These are phyloP conservation scores for Paratilapia polleni DNA, from an alignment of 2,113 vertebrate species.

Conservation along the genomic window DNA sequence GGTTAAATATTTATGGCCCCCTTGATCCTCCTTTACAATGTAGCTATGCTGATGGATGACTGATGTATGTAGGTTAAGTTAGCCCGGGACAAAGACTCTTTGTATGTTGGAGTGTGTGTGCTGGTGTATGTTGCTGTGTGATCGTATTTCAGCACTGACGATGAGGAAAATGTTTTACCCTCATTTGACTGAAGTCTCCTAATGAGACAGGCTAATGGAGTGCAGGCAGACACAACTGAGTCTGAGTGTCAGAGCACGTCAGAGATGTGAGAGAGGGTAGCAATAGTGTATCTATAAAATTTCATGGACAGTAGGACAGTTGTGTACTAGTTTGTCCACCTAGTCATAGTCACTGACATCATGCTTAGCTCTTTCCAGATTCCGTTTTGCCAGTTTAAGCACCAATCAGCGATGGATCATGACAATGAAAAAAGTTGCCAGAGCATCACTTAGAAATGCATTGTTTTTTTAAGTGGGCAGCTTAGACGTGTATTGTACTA, in stretches of 20 bases:
- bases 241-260: background rate
- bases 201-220: constrained; percentile 22
- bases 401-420: constrained; percentile 41
- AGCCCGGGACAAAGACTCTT: background rate
- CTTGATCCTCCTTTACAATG: constrained; percentile 30
- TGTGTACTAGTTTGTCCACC: background rate
- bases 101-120: background rate
- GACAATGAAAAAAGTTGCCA: constrained; percentile 37
- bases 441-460: constrained; percentile 44
- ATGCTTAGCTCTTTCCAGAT: background rate
- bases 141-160: constrained; percentile 34
- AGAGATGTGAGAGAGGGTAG: background rate
- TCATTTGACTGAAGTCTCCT: constrained; percentile 32
- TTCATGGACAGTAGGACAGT: background rate
- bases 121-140: background rate
- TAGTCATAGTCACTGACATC: background rate
- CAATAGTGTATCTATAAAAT: background rate
- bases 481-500: constrained; percentile 42
- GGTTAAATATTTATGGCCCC: constrained; percentile 61
- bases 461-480: constrained; percentile 34
- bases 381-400: constrained; percentile 6
- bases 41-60: constrained; percentile 29
- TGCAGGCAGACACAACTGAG: background rate
- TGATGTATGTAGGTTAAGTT: constrained; percentile 46
- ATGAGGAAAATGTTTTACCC: constrained; percentile 27